Evolutionary conservation across 1,140 invertebrate species (phyloP), one percentile per base, ranked within the genome.

Genomic region (Pseudomyrmex flavicornis): DNA sequence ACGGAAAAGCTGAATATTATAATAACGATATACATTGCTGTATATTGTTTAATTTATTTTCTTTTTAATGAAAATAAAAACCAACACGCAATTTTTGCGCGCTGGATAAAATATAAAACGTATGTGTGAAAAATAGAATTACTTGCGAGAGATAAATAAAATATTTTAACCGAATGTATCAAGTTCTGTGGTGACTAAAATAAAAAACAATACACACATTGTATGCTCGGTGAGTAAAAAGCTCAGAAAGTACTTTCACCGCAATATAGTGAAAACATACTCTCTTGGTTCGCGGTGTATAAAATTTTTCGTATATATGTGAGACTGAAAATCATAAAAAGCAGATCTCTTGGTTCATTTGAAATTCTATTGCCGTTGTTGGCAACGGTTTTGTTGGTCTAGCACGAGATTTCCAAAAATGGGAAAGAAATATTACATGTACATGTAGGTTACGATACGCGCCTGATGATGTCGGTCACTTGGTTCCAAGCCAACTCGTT

Each of bases 401-500:
- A 56, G 58, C 9, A 9, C 13, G 8, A 44, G 9, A 5, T 44
- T 46, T 15, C 8, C 15, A 8, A 17, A 46, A 65, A 44, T n/a
- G 15, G 7, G 26, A 63, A 63, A 44, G 26, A 63, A 44, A 63
- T 44, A 63, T n/a, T 35, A 5, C 35, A 35, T 13, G 26, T 35
- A 63, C 13, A 44, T n/a, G 15, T 44, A 63, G 26, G 26, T 35
- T 35, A 35, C 5, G 35, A 35, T 44, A 63, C 61, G n/a, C n/a
- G 58, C 2, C 58, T 59, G n/a, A 59, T 59, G n/a, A 59, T n/a
- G 26, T 35, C 63, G 26, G n/a, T 35, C 63, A 44, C 46, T 65
- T 85, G 84, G 76, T 82, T 74, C 69, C 62, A 44, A 70, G 84
- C 84, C 84, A 85, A 75, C 59, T 75, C 17, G 79, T 65, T 61